Conservation (phyloP, 2,113 vertebrate species). For the Sander vitreus region DNA sequence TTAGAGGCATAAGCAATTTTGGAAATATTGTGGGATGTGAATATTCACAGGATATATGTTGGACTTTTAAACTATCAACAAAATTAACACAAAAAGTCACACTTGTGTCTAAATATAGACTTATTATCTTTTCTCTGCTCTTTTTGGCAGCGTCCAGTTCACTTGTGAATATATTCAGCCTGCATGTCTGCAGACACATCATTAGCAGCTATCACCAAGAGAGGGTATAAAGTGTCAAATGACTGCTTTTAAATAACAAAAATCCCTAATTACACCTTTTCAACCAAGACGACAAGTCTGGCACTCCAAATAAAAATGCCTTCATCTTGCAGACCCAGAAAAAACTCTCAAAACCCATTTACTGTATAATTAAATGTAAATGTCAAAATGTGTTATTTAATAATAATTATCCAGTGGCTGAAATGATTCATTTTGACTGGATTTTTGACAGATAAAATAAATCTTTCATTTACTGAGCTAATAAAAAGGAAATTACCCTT, state of each 20-base stretch:
- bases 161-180: constrained; percentile 25
- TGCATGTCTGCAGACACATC: constrained; percentile 12
- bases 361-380: constrained; percentile 29
- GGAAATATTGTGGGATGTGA: constrained; percentile 1
- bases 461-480: neutral
- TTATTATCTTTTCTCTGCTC: neutral
- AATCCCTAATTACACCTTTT: constrained; percentile 25
- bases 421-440: neutral
- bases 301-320: neutral
- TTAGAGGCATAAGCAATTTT: neutral
- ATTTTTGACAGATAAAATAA: neutral
- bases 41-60: neutral
- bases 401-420: neutral
- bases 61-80: neutral
- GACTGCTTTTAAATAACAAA: constrained; percentile 9
- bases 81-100: neutral
- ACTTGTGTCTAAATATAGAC: constrained; percentile 8
- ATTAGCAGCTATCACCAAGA: constrained; percentile 33
- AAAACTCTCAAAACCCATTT: constrained; percentile 8
- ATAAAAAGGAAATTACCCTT: neutral
- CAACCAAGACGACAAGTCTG: neutral
- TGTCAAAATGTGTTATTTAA: constrained; percentile 37
- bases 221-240: constrained; percentile 40
- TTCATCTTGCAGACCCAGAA: neutral
- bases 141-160: neutral